These are phyloP conservation scores for Simalia tracyae DNA, from an alignment of 2,797 vertebrate species.

Conservation along the genomic window DNA sequence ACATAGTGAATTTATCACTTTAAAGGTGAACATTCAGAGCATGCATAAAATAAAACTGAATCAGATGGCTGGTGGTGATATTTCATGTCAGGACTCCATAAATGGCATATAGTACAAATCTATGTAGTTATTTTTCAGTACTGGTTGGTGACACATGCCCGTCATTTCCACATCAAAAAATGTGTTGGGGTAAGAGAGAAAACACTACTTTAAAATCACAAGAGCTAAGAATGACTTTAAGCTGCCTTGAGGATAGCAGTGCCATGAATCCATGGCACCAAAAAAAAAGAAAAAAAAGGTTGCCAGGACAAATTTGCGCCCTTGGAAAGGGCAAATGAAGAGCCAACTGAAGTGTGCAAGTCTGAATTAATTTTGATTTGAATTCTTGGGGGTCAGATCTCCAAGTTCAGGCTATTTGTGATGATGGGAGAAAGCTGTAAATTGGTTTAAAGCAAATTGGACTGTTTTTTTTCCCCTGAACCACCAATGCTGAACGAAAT, in stretches of 20 bases:
- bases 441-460: background rate
- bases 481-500: background rate
- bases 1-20: background rate
- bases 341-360: background rate
- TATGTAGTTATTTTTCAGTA: background rate
- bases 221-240: background rate
- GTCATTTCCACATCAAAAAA: background rate
- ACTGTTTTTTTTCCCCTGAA: background rate
- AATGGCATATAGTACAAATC: background rate
- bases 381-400: background rate
- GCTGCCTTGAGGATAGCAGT: background rate
- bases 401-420: background rate
- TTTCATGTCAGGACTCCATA: background rate
- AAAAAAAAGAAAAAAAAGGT: background rate
- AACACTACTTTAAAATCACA: background rate
- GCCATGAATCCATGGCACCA: background rate
- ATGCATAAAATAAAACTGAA: background rate
- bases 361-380: background rate
- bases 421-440: background rate
- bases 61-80: background rate
- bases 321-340: background rate
- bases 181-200: background rate
- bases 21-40: background rate
- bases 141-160: background rate
- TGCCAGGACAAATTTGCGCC: background rate